Evolutionary conservation across 2,113 vertebrate species (phyloP).

Genomic region (Calidris pugnax): DNA sequence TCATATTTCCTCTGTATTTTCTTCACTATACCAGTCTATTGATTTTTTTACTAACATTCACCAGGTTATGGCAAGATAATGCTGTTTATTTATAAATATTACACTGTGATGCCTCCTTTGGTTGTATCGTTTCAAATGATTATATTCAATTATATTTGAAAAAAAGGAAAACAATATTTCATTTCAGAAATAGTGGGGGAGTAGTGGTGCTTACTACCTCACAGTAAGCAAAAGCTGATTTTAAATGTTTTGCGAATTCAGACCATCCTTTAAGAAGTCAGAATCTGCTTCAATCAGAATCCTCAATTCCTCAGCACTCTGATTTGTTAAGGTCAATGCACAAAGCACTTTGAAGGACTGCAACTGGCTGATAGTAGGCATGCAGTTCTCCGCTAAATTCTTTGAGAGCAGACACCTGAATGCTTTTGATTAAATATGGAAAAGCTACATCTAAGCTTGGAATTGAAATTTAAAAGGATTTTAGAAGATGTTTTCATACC

Average conservation of each 20-base stretch:
- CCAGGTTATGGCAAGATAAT: neutral
- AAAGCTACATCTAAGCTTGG: conserved; percentile 25
- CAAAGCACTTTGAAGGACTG: conserved; percentile 11
- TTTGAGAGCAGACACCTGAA: neutral
- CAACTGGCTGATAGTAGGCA: neutral
- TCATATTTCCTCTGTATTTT: neutral
- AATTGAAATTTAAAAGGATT: conserved; percentile 6
- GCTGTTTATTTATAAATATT: neutral
- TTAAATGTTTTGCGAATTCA: neutral
- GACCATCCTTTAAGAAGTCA: neutral
- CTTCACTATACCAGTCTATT: neutral
- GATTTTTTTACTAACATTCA: neutral
- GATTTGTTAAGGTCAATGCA: neutral
- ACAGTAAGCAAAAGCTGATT: neutral
- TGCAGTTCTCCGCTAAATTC: neutral
- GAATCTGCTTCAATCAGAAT: neutral
- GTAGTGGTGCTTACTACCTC: neutral
- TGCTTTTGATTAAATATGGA: conserved; percentile 64
- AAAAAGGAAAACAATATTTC: neutral
- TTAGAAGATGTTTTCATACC: neutral
- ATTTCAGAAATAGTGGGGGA: neutral
- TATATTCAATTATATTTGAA: neutral
- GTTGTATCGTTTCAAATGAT: neutral
- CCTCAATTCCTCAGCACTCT: neutral
- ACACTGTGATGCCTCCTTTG: neutral